Evolutionary conservation across 1,140 invertebrate genomes (phyloP).

Genomic region (Zaprionus capensis): DNA sequence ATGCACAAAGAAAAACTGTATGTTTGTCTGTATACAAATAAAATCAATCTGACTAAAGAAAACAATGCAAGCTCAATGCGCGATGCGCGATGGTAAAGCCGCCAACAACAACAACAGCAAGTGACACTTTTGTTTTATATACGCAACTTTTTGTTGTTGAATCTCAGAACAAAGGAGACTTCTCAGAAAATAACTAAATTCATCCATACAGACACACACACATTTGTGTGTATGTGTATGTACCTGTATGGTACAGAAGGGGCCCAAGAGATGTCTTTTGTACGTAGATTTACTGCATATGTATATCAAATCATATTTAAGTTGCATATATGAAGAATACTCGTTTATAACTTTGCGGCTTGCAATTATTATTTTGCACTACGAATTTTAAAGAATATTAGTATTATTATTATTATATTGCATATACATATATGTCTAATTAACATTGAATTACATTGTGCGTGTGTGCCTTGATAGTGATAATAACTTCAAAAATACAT

Average conservation of each 20-base stretch:
- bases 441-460: no score
- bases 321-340: no score
- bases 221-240: background rate
- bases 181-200: conserved; percentile 68
- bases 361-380: no score
- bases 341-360: no score
- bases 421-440: no score
- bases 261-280: background rate
- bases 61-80: conserved; percentile 69
- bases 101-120: conserved; percentile 43
- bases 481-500: no score
- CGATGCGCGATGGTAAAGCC: conserved; percentile 35
- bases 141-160: conserved; percentile 74
- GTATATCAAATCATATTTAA: background rate
- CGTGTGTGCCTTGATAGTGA: no score
- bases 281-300: conserved; percentile 4
- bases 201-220: conserved; percentile 36
- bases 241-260: conserved; percentile 1
- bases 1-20: conserved; percentile 16
- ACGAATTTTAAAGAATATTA: no score
- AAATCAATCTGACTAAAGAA: conserved; percentile 43
- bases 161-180: conserved; percentile 73
- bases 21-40: conserved; percentile 10
- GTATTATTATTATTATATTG: no score
- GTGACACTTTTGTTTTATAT: conserved; percentile 83